Base-by-base conservation (phyloP, 2,888 invertebrate genomes). In the Andrena flavipes region DNA sequence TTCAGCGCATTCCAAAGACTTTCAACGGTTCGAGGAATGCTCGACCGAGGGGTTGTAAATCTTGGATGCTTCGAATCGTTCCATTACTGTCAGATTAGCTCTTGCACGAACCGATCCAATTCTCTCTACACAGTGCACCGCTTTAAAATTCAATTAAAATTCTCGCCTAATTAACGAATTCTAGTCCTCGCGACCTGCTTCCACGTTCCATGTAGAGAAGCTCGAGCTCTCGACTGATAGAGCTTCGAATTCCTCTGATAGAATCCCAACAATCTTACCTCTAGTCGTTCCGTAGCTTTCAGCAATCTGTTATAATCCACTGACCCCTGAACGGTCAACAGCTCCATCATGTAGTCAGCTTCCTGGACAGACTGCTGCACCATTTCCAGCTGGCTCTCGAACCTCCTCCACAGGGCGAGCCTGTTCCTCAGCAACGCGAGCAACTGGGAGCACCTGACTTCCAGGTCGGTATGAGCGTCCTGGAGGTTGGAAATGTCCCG, bases 321-420 rank as follows among this genome's bases (percentile, higher is more conserved):
- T 82, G 97, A 96, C 0, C 97, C 97, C 91, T 98, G 97, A 0
- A 98, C 97, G 0, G 97, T 97, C 16, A 98, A 95, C 78, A 98
- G 94, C 87, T 98, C 97, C 95, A 97, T 97, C 97, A 98, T 97
- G 90, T 97, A 98, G 92, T 98, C 97, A 0, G 97, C 97, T 90
- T 98, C 97, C 75, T 97, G 96, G 0, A 97, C 97, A 0, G 97
- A 97, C 69, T 97, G 96, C 84, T 97, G 97, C 13, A 98, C 97
- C 92, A 96, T 91, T 89, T 98, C 97, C 87, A 98, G 93, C 89
- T 97, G 97, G 2, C 96, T 94, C 91, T 97, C 97, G 92, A 97
- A 97, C 30, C 97, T 94, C 75, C 96, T 95, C 98, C 98, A 98
- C 30, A 98, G 94, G 2, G 95, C 95, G 54, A 97, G 94, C 7